Percentiles rank a stretch among this genome's conserved stretches.
Conservation (phyloP, 2,797 vertebrate genomes). For the Scyliorhinus canicula region DNA sequence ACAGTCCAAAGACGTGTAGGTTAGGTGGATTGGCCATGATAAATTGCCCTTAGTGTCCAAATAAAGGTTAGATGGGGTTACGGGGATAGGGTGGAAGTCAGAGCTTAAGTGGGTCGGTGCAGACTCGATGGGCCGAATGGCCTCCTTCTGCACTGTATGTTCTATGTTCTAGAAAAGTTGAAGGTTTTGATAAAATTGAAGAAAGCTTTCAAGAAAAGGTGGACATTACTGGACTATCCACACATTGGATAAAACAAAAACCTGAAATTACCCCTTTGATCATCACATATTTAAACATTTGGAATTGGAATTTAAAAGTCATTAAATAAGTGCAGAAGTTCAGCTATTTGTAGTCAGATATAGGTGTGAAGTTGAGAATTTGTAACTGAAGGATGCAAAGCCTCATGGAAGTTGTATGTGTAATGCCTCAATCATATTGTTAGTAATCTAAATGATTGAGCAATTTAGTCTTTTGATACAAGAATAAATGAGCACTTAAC, state of each 20-base stretch:
- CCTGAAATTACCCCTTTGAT: neutral
- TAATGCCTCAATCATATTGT: neutral
- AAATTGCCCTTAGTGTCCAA: no score
- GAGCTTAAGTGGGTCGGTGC: no score
- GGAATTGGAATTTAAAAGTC: neutral
- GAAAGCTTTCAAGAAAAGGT: no score
- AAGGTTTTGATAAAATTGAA: neutral
- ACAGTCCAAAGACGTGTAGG: no score
- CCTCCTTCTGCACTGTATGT: no score
- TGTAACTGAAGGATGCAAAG: neutral
- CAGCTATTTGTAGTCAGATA: neutral
- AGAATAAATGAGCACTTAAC: neutral
- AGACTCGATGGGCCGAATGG: no score
- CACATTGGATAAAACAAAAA: neutral
- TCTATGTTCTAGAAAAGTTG: no score
- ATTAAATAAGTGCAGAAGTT: neutral
- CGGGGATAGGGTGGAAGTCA: no score
- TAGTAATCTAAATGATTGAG: neutral
- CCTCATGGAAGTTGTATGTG: neutral
- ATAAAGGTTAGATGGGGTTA: no score
- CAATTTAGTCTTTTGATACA: neutral
- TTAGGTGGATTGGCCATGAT: no score
- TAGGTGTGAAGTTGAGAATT: neutral
- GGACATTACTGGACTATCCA: neutral
- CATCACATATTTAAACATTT: neutral